phyloP scores from a whole-genome alignment of 2,113 vertebrate species.

The Sylvietta virens region DNA sequence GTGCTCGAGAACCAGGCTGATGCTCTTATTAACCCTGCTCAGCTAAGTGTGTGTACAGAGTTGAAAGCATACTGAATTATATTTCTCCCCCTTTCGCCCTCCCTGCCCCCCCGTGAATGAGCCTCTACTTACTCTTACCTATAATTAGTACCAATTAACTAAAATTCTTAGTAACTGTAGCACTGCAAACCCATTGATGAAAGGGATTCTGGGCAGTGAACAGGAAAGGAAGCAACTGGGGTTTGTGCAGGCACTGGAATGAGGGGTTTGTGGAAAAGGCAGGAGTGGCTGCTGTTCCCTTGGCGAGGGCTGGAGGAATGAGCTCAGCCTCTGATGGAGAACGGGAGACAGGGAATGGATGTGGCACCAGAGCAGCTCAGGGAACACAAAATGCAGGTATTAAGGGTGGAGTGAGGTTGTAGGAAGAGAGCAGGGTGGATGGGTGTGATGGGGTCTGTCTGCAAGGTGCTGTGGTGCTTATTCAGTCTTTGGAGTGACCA shows the following conservation, averaged over 20 bases:
- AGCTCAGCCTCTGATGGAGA: not conserved
- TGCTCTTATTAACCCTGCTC: slow-evolving; percentile 53
- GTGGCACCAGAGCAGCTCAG: rapidly evolving
- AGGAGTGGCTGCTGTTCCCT: not conserved
- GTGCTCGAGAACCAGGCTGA: slow-evolving; percentile 5
- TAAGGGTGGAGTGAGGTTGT: not conserved
- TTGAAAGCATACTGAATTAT: not conserved
- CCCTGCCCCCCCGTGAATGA: not conserved
- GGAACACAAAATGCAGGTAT: not conserved
- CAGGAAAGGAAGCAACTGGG: not conserved
- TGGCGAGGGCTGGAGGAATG: rapidly evolving
- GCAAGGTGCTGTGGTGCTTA: not conserved
- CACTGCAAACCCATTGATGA: not conserved
- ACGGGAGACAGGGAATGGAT: not conserved
- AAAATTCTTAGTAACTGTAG: not conserved
- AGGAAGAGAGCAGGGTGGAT: not conserved
- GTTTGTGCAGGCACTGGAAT: not conserved
- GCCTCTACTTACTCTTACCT: slow-evolving; percentile 2
- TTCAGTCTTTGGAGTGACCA: not conserved
- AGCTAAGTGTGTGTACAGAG: slow-evolving; percentile 20
- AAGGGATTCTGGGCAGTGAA: not conserved
- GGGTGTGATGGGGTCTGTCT: not conserved
- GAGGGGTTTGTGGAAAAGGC: not conserved
- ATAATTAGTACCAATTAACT: slow-evolving; percentile 36
- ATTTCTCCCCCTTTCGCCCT: not conserved